Conservation (phyloP, 2,888 invertebrate species). For the Synergus japonicus region DNA sequence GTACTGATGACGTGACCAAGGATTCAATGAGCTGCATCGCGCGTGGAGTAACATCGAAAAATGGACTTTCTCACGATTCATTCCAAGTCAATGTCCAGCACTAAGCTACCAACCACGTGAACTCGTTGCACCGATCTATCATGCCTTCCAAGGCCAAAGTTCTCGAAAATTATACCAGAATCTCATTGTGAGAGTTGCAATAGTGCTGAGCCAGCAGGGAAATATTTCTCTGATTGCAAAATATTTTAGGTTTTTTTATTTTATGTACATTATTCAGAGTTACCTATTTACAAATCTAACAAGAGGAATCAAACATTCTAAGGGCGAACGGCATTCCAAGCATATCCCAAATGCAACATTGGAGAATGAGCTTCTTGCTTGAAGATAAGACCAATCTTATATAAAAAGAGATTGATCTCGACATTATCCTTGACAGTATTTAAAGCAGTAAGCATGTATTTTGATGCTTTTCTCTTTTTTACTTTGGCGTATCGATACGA, state of each 20-base stretch:
- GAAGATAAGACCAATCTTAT: not conserved
- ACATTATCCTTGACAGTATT: constrained; percentile 8
- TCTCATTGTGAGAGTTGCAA: not conserved
- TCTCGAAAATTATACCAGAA: constrained; percentile 6
- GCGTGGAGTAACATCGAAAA: constrained; percentile 64
- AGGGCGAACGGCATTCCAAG: not conserved
- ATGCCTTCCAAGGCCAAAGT: constrained; percentile 22
- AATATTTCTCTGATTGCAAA: not conserved
- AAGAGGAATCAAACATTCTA: not conserved
- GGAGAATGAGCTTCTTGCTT: not conserved
- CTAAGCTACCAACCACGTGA: constrained; percentile 28
- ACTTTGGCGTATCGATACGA: constrained; percentile 11
- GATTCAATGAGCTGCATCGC: constrained; percentile 67
- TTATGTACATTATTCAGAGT: no score
- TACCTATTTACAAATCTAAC: not conserved
- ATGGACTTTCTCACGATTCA: constrained; percentile 72
- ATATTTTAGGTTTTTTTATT: not conserved
- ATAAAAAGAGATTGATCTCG: constrained; percentile 14
- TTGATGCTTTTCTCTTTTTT: not conserved
- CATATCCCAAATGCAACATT: not conserved
- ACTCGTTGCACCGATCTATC: constrained; percentile 37
- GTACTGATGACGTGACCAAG: constrained; percentile 68
- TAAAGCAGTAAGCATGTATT: not conserved
- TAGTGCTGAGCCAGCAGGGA: not conserved
- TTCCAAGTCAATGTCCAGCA: constrained; percentile 43